Percentiles rank a stretch among this genome's conserved stretches.
Conservation (phyloP, 2,797 vertebrate genomes). For the Bovichtus variegatus region DNA sequence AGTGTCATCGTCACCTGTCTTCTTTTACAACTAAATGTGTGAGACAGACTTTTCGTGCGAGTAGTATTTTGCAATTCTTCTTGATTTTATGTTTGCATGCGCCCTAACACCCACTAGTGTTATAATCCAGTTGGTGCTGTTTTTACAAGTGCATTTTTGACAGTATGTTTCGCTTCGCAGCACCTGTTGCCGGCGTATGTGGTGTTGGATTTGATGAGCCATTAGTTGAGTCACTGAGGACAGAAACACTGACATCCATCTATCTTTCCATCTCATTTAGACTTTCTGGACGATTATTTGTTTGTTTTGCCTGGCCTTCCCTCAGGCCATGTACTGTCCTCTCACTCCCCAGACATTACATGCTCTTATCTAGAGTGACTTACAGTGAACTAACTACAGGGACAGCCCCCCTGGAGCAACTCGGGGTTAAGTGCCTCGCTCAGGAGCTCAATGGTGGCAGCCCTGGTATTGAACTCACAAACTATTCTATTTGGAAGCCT, state of each 20-base stretch:
- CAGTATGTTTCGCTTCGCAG: constrained; percentile 47
- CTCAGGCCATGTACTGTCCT: background rate
- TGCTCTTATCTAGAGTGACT: no score
- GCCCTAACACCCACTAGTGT: constrained; percentile 50
- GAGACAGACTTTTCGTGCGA: constrained; percentile 15
- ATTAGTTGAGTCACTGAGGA: constrained; percentile 12
- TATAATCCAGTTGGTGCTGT: constrained; percentile 49
- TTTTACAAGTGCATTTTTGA: constrained; percentile 58
- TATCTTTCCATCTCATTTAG: background rate
- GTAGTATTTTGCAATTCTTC: constrained; percentile 5
- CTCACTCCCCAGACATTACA: background rate
- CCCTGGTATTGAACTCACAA: no score
- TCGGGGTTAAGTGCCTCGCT: no score
- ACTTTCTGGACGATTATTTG: background rate
- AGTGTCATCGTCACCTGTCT: constrained; percentile 1
- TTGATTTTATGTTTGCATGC: background rate
- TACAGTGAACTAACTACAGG: no score
- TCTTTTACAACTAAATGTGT: background rate
- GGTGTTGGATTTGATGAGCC: constrained; percentile 26
- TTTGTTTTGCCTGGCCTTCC: background rate
- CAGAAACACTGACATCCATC: background rate
- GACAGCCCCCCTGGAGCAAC: no score
- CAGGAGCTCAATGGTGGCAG: no score
- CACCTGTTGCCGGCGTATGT: constrained; percentile 52
- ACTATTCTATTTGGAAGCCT: no score